Percentiles rank a stretch among this genome's conserved stretches.
These are phyloP conservation scores for Mythimna loreyi DNA, from an alignment of 2,888 invertebrate species.

Conservation along the genomic window DNA sequence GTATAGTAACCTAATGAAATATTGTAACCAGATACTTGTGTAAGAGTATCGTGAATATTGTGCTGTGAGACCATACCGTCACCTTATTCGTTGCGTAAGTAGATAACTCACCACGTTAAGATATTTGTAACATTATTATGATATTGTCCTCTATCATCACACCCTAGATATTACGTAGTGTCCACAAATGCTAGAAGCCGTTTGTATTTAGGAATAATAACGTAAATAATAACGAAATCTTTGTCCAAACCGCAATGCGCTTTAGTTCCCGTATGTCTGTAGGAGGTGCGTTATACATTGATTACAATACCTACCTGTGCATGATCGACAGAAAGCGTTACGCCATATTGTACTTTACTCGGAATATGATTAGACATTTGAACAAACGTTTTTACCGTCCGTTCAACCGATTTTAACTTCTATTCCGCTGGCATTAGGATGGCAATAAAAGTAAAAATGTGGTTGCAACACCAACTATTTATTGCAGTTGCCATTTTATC, in stretches of 20 bases:
- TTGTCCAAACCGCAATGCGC: slow-evolving; percentile 55
- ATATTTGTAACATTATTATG: slow-evolving; percentile 61
- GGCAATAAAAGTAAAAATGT: too few relatives aligned
- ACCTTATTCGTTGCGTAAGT: slow-evolving; percentile 72
- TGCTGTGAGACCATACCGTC: slow-evolving; percentile 80
- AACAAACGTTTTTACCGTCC: too few relatives aligned
- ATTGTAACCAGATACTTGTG: slow-evolving; percentile 62
- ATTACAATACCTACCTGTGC: slow-evolving; percentile 36
- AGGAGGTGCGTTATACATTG: slow-evolving; percentile 35
- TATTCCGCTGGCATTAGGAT: too few relatives aligned
- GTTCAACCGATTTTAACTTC: too few relatives aligned
- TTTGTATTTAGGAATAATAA: slow-evolving; percentile 56
- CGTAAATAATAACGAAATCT: slow-evolving; percentile 35
- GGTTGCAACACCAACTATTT: too few relatives aligned
- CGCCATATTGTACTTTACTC: neutral
- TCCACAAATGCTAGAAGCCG: slow-evolving; percentile 63
- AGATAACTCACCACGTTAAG: slow-evolving; percentile 63
- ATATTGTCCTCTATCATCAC: slow-evolving; percentile 64
- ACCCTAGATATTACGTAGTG: slow-evolving; percentile 61
- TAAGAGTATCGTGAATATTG: slow-evolving; percentile 70
- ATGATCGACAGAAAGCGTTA: slow-evolving; percentile 13
- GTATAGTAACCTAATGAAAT: slow-evolving; percentile 64
- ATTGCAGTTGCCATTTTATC: too few relatives aligned
- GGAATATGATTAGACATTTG: too few relatives aligned
- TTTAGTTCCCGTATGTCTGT: slow-evolving; percentile 35